Evolutionary conservation across 2,113 vertebrate species (phyloP).

Genomic region (Lamprotornis superbus): DNA sequence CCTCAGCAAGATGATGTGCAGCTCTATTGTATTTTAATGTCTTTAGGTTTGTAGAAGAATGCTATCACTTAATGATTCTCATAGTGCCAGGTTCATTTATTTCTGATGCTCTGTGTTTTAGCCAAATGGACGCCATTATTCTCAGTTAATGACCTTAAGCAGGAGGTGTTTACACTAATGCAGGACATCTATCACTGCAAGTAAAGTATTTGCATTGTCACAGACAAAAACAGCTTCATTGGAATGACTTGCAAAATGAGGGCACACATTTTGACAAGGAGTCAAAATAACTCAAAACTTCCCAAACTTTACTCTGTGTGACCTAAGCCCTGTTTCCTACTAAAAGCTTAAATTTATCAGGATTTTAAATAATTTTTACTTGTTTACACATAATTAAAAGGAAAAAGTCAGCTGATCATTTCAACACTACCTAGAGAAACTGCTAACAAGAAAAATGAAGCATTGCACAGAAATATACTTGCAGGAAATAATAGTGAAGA

Average conservation of each 20-base stretch:
- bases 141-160: conserved; percentile 57
- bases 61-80: conserved; percentile 27
- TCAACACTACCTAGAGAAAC: neutral
- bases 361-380: neutral
- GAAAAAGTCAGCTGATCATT: neutral
- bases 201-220: conserved; percentile 14
- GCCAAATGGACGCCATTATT: conserved; percentile 63
- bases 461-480: neutral
- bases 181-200: conserved; percentile 27
- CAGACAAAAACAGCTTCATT: conserved; percentile 52
- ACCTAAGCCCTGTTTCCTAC: neutral
- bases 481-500: neutral
- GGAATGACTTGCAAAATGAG: conserved; percentile 7
- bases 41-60: conserved; percentile 35
- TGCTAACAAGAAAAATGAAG: neutral
- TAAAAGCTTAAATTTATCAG: neutral
- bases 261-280: neutral
- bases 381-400: neutral
- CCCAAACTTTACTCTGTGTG: neutral
- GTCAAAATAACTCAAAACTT: neutral
- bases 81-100: conserved; percentile 40
- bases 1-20: neutral
- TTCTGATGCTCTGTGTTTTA: conserved; percentile 49
- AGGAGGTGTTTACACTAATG: conserved; percentile 58
- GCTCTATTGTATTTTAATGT: neutral